phyloP scores from a whole-genome alignment of 2,797 vertebrate genomes.

The Austrolebias charrua region DNA sequence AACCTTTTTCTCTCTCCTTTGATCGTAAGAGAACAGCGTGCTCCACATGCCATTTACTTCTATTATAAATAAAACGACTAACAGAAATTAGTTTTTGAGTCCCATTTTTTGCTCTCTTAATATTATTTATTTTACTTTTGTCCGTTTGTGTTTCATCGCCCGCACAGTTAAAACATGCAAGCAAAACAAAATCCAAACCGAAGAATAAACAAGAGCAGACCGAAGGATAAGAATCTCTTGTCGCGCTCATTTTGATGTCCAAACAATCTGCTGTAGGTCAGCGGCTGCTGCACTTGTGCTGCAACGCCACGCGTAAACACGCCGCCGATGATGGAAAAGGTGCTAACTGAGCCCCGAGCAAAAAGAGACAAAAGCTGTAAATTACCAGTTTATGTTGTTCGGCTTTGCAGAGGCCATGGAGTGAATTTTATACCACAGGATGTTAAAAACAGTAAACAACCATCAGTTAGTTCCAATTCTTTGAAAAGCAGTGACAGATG shows the following conservation, averaged over 20 bases:
- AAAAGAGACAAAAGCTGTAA: slow-evolving; percentile 34
- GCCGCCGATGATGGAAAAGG: slow-evolving; percentile 71
- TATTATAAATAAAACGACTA: slow-evolving; percentile 21
- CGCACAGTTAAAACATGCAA: slow-evolving; percentile 30
- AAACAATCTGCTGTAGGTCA: slow-evolving; percentile 72
- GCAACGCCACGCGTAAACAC: slow-evolving; percentile 64
- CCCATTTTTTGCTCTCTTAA: slow-evolving; percentile 40
- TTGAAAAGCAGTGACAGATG: slow-evolving; percentile 1
- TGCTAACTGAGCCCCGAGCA: slow-evolving; percentile 54
- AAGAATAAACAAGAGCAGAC: slow-evolving; percentile 35
- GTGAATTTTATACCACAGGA: slow-evolving; percentile 2
- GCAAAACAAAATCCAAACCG: slow-evolving; percentile 36
- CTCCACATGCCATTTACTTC: no score
- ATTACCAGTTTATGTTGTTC: slow-evolving; percentile 7
- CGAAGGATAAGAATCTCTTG: slow-evolving; percentile 57
- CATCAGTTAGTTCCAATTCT: not conserved
- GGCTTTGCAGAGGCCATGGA: slow-evolving; percentile 15
- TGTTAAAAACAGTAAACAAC: slow-evolving; percentile 6
- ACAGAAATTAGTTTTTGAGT: slow-evolving; percentile 32
- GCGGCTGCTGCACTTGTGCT: slow-evolving; percentile 53
- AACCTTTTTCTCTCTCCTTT: slow-evolving; percentile 13
- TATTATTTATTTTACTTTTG: slow-evolving; percentile 47
- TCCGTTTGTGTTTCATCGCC: slow-evolving; percentile 31
- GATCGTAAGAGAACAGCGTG: slow-evolving; percentile 7
- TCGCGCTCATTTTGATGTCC: slow-evolving; percentile 51